Evolutionary conservation across 2,888 invertebrate genomes (phyloP), one percentile per base, ranked within the genome.

Genomic region (Minunthozetes semirufus): DNA sequence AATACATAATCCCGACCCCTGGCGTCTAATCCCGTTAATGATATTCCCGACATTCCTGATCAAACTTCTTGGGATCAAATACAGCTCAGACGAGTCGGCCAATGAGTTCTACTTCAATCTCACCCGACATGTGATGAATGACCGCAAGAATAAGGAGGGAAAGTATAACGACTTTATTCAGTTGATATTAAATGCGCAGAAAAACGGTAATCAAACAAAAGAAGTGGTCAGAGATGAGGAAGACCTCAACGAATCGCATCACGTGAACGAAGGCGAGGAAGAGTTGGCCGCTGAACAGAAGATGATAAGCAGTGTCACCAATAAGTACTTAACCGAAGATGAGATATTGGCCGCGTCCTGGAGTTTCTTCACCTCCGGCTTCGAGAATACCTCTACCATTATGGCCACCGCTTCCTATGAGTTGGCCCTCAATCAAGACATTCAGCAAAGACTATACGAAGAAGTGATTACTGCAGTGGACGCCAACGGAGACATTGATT

Each of bases 311-410:
- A 5, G n/a, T 0, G 29, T 59, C 17, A 72, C 42, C 11, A 27
- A 53, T 25, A 13, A n/a, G n/a, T n/a, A n/a, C n/a, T n/a, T 76
- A 1, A 76, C 74, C 4, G 59, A 75, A n/a, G 48, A 73, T 17
- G 78, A 78, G n/a, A 66, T 78, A 5, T 42, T 77, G 38, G 76
- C 87, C 0, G 87, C 88, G 74, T 85, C 86, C 3, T 85, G 87
- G 81, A 79, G 87, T 22, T 88, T 88, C 80, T 86, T 87, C 83
- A 82, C 86, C n/a, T 87, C 88, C 15, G 89, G 89, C 0, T 87
- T 88, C 78, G 88, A 88, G 80, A 88, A 89, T 0, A 87, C 87
- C 0, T 88, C 88, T 0, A 85, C 88, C 0, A 86, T 87, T 0
- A 84, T 88, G 1, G 85, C 86, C 76, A 87, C 87, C 76, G 82